A percentile compares a stretch with the other conserved stretches of the same genome.
phyloP scores from a whole-genome alignment of 2,888 invertebrate genomes.

The Caradrina clavipalpis region DNA sequence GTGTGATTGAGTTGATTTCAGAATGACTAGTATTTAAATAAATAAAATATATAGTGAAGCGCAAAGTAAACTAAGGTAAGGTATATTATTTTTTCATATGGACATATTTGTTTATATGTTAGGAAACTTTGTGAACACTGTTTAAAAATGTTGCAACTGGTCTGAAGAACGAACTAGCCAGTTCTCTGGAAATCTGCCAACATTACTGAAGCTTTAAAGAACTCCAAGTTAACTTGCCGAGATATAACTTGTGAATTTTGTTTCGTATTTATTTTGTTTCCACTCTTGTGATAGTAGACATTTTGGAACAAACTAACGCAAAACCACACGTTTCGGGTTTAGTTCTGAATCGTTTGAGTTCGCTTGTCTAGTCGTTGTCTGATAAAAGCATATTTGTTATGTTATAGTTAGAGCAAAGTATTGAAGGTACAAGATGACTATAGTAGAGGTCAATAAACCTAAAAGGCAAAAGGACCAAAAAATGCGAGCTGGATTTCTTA shows the following conservation, averaged over 20 bases:
- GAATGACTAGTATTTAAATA: no score
- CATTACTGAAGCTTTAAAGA: constrained; percentile 50
- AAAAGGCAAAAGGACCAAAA: no score
- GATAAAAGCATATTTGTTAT: not conserved
- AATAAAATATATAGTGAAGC: no score
- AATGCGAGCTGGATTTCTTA: no score
- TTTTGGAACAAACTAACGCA: constrained; percentile 25
- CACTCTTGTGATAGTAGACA: constrained; percentile 38
- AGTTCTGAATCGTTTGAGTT: constrained; percentile 1
- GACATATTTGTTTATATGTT: not conserved
- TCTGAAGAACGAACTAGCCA: constrained; percentile 34
- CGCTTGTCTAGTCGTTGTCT: not conserved
- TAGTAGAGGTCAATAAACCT: no score
- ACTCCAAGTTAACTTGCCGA: constrained; percentile 49
- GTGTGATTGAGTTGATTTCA: no score
- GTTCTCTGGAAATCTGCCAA: constrained; percentile 64
- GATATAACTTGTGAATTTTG: constrained; percentile 57
- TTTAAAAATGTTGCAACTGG: constrained; percentile 32
- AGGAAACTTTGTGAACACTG: not conserved
- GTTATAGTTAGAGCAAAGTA: not conserved
- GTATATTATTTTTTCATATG: no score
- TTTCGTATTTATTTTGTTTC: constrained; percentile 52
- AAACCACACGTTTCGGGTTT: constrained; percentile 16
- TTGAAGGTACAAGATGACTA: not conserved
- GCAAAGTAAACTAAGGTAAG: no score